Evolutionary conservation across 2,888 invertebrate species (phyloP), one percentile per base, ranked within the genome.

Genomic region (Hemistola chrysoprasaria): DNA sequence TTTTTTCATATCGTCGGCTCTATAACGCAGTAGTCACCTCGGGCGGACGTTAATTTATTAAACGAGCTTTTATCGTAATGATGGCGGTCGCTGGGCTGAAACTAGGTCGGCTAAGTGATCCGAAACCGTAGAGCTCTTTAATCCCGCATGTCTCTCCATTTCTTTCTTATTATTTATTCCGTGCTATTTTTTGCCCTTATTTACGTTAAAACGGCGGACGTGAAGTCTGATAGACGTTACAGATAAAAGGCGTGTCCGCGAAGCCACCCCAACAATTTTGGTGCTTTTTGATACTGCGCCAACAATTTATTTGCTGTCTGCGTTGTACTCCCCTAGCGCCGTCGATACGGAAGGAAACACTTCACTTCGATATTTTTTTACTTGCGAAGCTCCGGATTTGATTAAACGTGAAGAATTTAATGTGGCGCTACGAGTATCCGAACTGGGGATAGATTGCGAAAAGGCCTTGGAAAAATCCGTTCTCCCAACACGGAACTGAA

Each of bases 211-310:
- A 55, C 61, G 52, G 62, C 61, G 66, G 65, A 71, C 65, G 65
- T 67, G 62, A 70, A 71, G 62, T 59, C 62, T 79, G 77, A 80
- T 82, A 80, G 78, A 79, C 82, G 76, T 78, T 69, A 87, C 87
- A 87, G 81, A 82, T 82, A 84, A 87, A 87, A 84, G 85, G 86
- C 86, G 86, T 78, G 75, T 70, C 82, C 68, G 68, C 62, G 69
- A 59, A 72, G 66, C 67, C 67, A 71, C 75, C 71, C 72, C 64
- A 68, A 70, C 76, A 73, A 75, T 82, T 84, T 84, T 62, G 73
- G 71, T 68, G 71, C 76, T 78, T 78, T 81, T 86, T 81, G 78
- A 84, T 79, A 78, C 80, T 76, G 76, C 71, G 75, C 78, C 80
- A 81, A 77, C 75, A 73, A 85, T 85, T 84, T 85, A 81, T 86